phyloP scores from a whole-genome alignment of 2,888 invertebrate genomes.

The Eulithis testata region DNA sequence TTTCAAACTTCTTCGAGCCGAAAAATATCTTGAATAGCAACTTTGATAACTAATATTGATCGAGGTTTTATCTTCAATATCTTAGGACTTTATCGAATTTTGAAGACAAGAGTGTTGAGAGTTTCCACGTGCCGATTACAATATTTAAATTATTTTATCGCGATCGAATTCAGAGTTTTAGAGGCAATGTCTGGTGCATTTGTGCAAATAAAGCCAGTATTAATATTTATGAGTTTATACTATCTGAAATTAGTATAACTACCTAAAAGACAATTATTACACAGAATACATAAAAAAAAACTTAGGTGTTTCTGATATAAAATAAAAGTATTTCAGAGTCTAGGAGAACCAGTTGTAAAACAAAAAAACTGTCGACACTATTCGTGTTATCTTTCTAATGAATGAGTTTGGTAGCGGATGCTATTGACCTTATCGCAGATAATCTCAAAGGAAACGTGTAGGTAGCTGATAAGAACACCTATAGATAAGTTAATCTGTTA shows the following conservation, averaged over 20 bases:
- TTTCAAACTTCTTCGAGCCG: constrained; percentile 15
- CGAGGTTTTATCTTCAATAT: constrained; percentile 2
- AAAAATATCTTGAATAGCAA: constrained; percentile 14
- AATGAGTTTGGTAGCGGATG: constrained; percentile 22
- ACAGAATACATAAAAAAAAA: no score
- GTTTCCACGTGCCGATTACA: neutral
- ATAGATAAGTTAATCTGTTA: constrained; percentile 37
- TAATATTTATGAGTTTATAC: no score
- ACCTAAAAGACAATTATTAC: no score
- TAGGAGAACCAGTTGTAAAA: no score
- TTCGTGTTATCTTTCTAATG: constrained; percentile 26
- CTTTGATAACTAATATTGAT: constrained; percentile 14
- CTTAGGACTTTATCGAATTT: neutral
- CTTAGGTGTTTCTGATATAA: no score
- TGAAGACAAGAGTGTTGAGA: neutral
- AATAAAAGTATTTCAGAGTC: no score
- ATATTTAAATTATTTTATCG: no score
- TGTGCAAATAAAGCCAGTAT: no score
- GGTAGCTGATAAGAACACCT: constrained; percentile 33
- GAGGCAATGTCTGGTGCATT: no score
- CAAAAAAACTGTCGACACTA: neutral
- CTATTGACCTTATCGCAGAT: constrained; percentile 12
- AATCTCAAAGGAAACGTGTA: constrained; percentile 25
- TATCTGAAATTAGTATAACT: no score
- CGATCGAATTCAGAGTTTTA: no score